Evolutionary conservation across 2,797 vertebrate genomes (phyloP).

Genomic region (Merluccius polli): DNA sequence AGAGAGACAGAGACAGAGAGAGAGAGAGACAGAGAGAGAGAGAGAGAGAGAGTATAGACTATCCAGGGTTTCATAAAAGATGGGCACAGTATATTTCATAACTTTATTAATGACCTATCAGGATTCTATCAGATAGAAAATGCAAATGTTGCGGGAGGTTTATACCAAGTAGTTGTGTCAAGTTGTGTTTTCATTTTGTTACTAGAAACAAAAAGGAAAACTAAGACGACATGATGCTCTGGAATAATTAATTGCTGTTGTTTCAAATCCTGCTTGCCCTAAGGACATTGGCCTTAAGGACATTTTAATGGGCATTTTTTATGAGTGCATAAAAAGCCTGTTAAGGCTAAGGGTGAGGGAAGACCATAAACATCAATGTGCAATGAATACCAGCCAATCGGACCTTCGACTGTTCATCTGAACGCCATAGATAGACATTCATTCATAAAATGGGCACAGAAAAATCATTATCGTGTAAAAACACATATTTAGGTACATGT

Average conservation of each 20-base stretch:
- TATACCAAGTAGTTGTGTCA: neutral
- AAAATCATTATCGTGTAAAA: neutral
- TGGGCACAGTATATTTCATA: neutral
- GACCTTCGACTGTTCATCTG: neutral
- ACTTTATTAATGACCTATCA: neutral
- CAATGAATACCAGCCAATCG: conserved; percentile 25
- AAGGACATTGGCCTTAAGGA: conserved; percentile 10
- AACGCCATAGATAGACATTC: neutral
- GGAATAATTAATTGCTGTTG: neutral
- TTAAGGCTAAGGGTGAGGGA: conserved; percentile 35
- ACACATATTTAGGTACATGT: neutral
- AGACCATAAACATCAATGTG: conserved; percentile 25
- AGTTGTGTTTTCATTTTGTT: neutral
- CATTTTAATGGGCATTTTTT: conserved; percentile 12
- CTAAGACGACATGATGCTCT: neutral
- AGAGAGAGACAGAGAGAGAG: neutral
- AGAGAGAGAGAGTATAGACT: neutral
- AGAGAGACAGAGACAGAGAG: too few relatives aligned
- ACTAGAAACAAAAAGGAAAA: too few relatives aligned
- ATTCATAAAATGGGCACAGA: neutral
- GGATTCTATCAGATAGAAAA: neutral
- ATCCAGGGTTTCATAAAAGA: neutral
- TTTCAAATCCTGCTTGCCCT: conserved; percentile 15
- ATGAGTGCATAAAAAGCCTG: conserved; percentile 24
- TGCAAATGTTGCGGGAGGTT: neutral